phyloP scores from a whole-genome alignment of 2,888 invertebrate genomes.

The Leucophora obtusa region DNA sequence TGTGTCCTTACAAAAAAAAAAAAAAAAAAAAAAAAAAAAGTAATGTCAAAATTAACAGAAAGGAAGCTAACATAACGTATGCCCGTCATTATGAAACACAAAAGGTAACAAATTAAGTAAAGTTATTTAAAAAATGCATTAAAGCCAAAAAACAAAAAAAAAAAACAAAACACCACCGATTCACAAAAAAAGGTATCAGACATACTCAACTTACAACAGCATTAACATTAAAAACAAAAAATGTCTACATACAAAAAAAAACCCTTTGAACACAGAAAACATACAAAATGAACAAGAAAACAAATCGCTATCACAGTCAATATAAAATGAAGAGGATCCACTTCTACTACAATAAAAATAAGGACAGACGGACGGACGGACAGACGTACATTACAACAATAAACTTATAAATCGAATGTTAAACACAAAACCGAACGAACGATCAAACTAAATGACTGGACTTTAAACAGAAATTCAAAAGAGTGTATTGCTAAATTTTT shows the following conservation, averaged over 20 bases:
- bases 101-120: constrained; percentile 62
- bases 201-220: constrained; percentile 42
- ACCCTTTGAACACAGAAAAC: constrained; percentile 35
- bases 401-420: constrained; percentile 59
- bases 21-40: constrained; percentile 34
- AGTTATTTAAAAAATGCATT: constrained; percentile 64
- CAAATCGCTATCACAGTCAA: constrained; percentile 51
- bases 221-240: constrained; percentile 52
- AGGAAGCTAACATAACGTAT: constrained; percentile 45
- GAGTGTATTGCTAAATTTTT: background rate
- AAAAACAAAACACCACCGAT: constrained; percentile 1
- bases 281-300: constrained; percentile 44
- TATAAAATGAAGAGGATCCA: constrained; percentile 10
- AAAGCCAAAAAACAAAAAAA: constrained; percentile 19
- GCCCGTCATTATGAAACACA: constrained; percentile 55
- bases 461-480: background rate
- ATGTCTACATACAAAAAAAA: constrained; percentile 42
- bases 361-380: constrained; percentile 11
- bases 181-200: constrained; percentile 35
- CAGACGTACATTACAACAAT: constrained; percentile 41
- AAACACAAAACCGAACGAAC: constrained; percentile 31
- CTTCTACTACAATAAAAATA: constrained; percentile 21
- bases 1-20: constrained; percentile 35
- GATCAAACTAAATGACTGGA: constrained; percentile 41
- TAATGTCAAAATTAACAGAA: constrained; percentile 59